Evolutionary conservation across 1,140 invertebrate genomes (phyloP), one percentile per base, ranked within the genome.

Genomic region (Leptinotarsa lineolata): DNA sequence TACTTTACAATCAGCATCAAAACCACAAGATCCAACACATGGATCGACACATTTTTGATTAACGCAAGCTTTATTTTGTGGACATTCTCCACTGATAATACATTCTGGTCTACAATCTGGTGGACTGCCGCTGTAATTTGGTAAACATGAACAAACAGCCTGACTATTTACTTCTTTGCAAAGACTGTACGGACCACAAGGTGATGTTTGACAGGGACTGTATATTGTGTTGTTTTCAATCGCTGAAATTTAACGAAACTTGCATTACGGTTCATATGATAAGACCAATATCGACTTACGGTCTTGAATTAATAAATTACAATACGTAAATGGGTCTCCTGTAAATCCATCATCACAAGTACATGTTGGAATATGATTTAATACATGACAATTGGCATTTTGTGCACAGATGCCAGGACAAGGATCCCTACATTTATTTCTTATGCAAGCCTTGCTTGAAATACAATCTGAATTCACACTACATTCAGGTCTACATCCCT

Each of bases 141-240:
- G 87, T 68, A 88, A 81, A 81, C 91, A 93, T 13, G 89, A 88
- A 79, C 91, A 92, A 4, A 89, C 87, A 11, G 87, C 87, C 83
- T 88, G 87, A 15, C 84, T 86, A 76, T 88, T 89, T 18, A 88
- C 82, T 77, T 87, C 87, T 67, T 86, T 85, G 79, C 92, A 93
- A 78, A 89, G 85, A 70, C 89, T 89, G 81, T 92, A 91, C 39
- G 90, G 87, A 68, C 91, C 91, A 83, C 91, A 92, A 18, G 90
- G 91, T 48, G 88, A 89, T 39, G 89, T 89, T 69, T 85, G 84
- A 80, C 90, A 91, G 67, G 89, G 88, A 82, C 90, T 84, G 48
- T 82, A 76, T 1, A 85, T 85, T 59, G 59, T 61, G 60, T 81
- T 78, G 64, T 85, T 81, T 60, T 80, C 81, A 70, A 82, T 84